Evolutionary conservation across 2,888 invertebrate genomes (phyloP).

Genomic region (Subacronicta megacephala): DNA sequence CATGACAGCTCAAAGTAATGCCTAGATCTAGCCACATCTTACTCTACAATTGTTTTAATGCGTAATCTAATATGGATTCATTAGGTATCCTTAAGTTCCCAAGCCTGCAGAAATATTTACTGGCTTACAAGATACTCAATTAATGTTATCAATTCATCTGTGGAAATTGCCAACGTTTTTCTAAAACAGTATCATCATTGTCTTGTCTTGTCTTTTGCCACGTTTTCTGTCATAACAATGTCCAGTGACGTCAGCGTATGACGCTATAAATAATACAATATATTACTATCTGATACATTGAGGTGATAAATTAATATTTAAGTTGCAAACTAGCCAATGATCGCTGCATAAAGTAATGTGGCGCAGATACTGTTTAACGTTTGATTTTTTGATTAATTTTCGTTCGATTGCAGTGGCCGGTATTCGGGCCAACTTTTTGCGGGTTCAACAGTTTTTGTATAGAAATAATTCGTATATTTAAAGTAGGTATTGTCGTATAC

Average conservation of each 20-base stretch:
- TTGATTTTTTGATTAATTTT: no score
- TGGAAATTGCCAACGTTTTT: slow-evolving; percentile 27
- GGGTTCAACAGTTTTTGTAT: no score
- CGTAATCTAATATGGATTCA: not conserved
- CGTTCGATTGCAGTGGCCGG: no score
- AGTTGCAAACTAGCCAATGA: slow-evolving; percentile 7
- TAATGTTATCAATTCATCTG: slow-evolving; percentile 30
- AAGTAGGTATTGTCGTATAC: no score
- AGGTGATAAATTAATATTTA: slow-evolving; percentile 21
- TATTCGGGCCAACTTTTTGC: no score
- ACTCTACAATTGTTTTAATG: not conserved
- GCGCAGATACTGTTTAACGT: no score
- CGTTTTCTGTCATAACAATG: slow-evolving; percentile 29
- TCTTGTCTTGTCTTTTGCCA: slow-evolving; percentile 7
- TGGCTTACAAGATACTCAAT: slow-evolving; percentile 2
- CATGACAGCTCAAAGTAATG: no score
- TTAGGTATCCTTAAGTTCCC: not conserved
- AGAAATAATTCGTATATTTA: no score
- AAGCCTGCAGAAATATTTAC: slow-evolving; percentile 5
- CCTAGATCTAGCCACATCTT: no score
- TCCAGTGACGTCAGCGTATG: slow-evolving; percentile 16
- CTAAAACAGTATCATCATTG: slow-evolving; percentile 42
- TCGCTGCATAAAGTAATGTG: no score
- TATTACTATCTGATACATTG: slow-evolving; percentile 15
- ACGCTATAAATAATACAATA: slow-evolving; percentile 25